Evolutionary conservation across 2,797 vertebrate species (phyloP).

Genomic region (Phoeniculus purpureus): DNA sequence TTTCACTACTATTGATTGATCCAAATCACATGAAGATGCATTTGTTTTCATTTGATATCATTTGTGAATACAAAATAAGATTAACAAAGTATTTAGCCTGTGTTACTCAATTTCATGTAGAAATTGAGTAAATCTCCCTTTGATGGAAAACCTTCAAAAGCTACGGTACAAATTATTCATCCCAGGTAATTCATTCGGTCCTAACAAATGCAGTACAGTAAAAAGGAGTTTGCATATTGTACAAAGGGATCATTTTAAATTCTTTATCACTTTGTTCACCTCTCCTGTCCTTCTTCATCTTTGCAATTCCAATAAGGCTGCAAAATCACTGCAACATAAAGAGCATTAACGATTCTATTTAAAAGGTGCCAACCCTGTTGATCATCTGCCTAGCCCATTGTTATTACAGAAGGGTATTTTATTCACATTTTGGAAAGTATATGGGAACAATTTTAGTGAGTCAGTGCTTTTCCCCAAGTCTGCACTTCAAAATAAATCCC

Average conservation of each 20-base stretch:
- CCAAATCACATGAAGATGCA: not conserved
- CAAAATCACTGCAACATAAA: conserved; percentile 34
- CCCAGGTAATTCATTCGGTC: not conserved
- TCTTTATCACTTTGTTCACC: conserved; percentile 37
- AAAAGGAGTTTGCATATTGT: conserved; percentile 10
- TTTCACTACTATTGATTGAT: not conserved
- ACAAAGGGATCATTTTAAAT: conserved; percentile 44
- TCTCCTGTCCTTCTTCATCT: conserved; percentile 24
- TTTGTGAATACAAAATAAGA: not conserved
- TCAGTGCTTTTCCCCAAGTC: not conserved
- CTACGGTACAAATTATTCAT: conserved; percentile 16
- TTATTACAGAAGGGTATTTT: not conserved
- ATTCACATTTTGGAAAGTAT: not conserved
- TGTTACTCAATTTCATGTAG: not conserved
- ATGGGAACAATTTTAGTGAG: not conserved
- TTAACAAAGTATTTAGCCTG: not conserved
- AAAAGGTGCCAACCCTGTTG: conserved; percentile 36
- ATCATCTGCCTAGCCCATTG: not conserved
- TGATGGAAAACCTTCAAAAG: not conserved
- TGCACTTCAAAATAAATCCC: not conserved
- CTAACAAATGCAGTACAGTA: not conserved
- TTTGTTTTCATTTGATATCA: not conserved
- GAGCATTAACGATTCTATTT: conserved; percentile 46
- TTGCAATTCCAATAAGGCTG: conserved; percentile 56
- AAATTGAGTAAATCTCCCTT: not conserved